Conservation (phyloP, 2,888 invertebrate species). For the Selenia dentaria region DNA sequence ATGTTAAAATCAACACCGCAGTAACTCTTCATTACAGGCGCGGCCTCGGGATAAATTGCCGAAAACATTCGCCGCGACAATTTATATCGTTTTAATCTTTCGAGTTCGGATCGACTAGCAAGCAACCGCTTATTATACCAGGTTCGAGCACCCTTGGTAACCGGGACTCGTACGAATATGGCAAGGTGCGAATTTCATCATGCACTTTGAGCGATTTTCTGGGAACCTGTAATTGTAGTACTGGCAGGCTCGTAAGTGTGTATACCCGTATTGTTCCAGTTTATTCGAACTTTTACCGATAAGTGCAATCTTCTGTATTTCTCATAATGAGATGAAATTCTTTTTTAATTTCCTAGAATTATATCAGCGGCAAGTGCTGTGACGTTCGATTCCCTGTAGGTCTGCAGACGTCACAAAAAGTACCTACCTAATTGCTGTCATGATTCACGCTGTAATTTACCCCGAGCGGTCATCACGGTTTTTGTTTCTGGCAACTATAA, state of each 20-base stretch:
- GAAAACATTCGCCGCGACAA: slow-evolving; percentile 46
- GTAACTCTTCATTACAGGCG: slow-evolving; percentile 63
- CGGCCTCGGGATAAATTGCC: slow-evolving; percentile 48
- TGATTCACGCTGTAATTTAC: slow-evolving; percentile 11
- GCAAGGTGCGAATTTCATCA: slow-evolving; percentile 36
- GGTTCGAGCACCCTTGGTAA: slow-evolving; percentile 29
- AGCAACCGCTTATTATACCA: slow-evolving; percentile 35
- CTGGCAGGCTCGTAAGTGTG: slow-evolving; percentile 1
- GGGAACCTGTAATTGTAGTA: slow-evolving; percentile 32
- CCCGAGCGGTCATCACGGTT: slow-evolving; percentile 9
- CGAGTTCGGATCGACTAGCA: slow-evolving; percentile 33
- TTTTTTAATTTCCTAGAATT: slow-evolving; percentile 25
- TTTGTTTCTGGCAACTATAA: slow-evolving; percentile 4
- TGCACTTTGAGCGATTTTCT: slow-evolving; percentile 34
- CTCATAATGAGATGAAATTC: slow-evolving; percentile 20
- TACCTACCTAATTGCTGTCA: slow-evolving; percentile 22
- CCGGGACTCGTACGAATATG: slow-evolving; percentile 35
- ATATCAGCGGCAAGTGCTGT: slow-evolving; percentile 5
- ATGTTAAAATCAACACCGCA: slow-evolving; percentile 70
- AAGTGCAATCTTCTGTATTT: slow-evolving; percentile 22
- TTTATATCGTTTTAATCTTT: slow-evolving; percentile 52
- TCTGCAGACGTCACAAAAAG: slow-evolving; percentile 16
- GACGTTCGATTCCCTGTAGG: slow-evolving; percentile 5
- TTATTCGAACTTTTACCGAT: slow-evolving; percentile 28
- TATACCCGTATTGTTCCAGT: slow-evolving; percentile 28